Base-by-base conservation (phyloP, 2,113 vertebrate species). In the Arothron firmamentum region DNA sequence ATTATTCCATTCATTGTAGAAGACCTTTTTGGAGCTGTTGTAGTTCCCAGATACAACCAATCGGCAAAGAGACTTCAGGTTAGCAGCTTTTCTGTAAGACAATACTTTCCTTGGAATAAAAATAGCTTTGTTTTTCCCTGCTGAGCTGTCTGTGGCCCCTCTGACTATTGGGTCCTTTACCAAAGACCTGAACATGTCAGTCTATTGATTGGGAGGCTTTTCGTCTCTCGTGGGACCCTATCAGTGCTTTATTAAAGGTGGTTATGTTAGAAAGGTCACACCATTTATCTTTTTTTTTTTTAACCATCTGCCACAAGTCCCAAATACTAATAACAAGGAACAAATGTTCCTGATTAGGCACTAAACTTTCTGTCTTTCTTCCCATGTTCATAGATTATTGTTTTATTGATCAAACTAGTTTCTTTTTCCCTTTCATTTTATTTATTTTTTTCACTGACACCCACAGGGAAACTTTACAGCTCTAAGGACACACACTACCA, bases 161-260 rank as follows among this genome's bases (percentile, higher is more conserved):
- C 1, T 62, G 34, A 52, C 56, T 16, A 28, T 56, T 51, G 71
- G 66, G 69, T 74, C 60, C 62, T 77, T 80, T 52, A 73, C 50
- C 61, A 67, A 62, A 66, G 69, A 50, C 55, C 48, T 77, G 52
- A 70, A 81, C 57, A 61, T 67, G 78, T 63, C 43, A 43, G 56
- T 17, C 17, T 74, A 81, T 84, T 78, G 82, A 82, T 81, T 60
- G 31, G 57, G 59, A 77, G 42, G 68, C 71, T 79, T 65, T 80
- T 55, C 31, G 52, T 41, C 73, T 56, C 63, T 70, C 72, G 75
- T 71, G 56, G 49, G 48, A 6, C 70, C 74, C 56, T 67, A 68
- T 61, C 71, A 51, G 49, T 34, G 57, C 66, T 51, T 69, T 65
- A 73, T 63, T 73, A 79, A 66, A 54, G 67, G 65, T 38, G 69